A percentile compares a stretch with the other conserved stretches of the same genome.
phyloP scores from a whole-genome alignment of 2,113 vertebrate genomes.

The Phalacrocorax carbo region DNA sequence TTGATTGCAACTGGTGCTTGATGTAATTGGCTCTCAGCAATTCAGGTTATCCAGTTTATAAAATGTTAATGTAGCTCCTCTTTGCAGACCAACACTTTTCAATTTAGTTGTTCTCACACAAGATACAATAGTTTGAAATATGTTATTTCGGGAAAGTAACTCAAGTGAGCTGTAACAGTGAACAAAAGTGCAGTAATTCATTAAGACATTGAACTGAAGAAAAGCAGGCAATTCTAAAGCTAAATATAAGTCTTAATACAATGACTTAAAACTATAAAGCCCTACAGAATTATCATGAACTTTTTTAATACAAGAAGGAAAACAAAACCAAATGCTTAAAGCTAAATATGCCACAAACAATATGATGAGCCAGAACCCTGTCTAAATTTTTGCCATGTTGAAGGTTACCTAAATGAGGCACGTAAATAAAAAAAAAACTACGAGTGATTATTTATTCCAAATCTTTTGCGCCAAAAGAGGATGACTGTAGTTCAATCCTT shows the following conservation, averaged over 20 bases:
- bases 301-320: not conserved
- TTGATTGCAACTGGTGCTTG: constrained; percentile 27
- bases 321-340: not conserved
- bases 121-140: not conserved
- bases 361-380: not conserved
- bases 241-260: not conserved
- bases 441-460: constrained; percentile 1
- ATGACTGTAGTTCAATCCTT: not conserved
- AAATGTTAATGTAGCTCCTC: constrained; percentile 20
- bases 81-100: not conserved
- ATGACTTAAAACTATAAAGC: not conserved
- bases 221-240: not conserved
- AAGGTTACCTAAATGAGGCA: not conserved
- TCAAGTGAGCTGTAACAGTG: not conserved
- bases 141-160: not conserved
- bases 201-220: not conserved
- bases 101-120: not conserved
- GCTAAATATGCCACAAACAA: not conserved
- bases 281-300: not conserved
- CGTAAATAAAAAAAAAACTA: not conserved
- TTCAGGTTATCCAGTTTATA: not conserved
- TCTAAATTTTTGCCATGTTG: not conserved
- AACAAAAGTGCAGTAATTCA: not conserved
- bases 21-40: constrained; percentile 32
- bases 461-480: not conserved